Percentiles rank a stretch among this genome's conserved stretches.
phyloP scores from a whole-genome alignment of 2,797 vertebrate genomes.

The Tolypeutes matacus region DNA sequence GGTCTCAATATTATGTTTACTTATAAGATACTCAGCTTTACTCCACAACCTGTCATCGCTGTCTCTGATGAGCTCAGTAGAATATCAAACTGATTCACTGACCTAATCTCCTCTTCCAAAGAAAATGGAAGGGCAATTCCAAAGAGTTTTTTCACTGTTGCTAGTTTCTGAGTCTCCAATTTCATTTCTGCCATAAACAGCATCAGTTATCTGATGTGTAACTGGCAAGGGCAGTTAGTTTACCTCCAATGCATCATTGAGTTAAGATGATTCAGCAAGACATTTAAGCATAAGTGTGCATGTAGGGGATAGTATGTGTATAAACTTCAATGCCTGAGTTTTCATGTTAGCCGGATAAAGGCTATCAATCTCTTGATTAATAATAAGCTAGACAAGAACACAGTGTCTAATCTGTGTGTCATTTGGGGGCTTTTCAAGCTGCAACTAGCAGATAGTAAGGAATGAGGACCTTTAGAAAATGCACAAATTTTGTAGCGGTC shows the following conservation, averaged over 20 bases:
- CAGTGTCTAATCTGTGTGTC: not conserved
- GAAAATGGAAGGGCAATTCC: conserved; percentile 38
- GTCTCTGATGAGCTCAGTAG: not conserved
- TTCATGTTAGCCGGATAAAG: not conserved
- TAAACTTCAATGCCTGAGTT: not conserved
- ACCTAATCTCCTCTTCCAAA: conserved; percentile 27
- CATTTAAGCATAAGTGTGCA: not conserved
- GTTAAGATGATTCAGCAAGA: conserved; percentile 62
- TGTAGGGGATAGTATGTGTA: not conserved
- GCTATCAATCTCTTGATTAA: conserved; percentile 15
- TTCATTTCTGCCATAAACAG: conserved; percentile 65
- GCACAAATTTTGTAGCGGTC: not conserved
- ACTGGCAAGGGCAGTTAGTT: not conserved
- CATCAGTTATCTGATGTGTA: conserved; percentile 44
- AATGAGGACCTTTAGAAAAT: conserved; percentile 4
- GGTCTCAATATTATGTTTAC: not conserved
- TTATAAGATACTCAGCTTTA: not conserved
- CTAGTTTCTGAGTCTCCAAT: conserved; percentile 26
- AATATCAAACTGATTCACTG: not conserved
- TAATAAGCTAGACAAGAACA: conserved; percentile 34
- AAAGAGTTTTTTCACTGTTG: conserved; percentile 8
- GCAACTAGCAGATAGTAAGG: conserved; percentile 12
- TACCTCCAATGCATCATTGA: not conserved
- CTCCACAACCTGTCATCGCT: not conserved
- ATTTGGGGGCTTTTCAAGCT: not conserved